phyloP scores from a whole-genome alignment of 2,888 invertebrate genomes.

The Lasioglossum figueresi region DNA sequence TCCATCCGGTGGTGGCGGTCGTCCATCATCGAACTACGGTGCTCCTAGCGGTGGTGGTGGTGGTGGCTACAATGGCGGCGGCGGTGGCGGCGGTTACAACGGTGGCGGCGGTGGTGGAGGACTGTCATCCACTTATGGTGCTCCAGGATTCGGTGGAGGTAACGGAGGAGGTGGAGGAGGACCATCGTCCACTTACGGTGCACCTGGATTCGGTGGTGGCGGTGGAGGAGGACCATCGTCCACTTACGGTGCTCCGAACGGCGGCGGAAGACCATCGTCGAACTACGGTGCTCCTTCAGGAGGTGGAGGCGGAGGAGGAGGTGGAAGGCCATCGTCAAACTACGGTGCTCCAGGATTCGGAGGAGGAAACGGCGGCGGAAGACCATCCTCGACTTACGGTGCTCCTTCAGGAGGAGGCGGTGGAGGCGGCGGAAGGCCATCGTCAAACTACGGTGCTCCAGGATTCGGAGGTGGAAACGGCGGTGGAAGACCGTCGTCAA shows the following conservation, averaged over 20 bases:
- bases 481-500: slow-evolving; percentile 74
- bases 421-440: slow-evolving; percentile 67
- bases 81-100: background rate
- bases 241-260: background rate
- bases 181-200: background rate
- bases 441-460: slow-evolving; percentile 81
- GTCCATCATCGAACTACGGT: slow-evolving; percentile 75
- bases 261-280: slow-evolving; percentile 77
- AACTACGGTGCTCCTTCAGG: slow-evolving; percentile 83
- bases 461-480: slow-evolving; percentile 65
- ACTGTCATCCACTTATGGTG: slow-evolving; percentile 63
- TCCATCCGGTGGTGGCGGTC: slow-evolving; percentile 73
- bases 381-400: slow-evolving; percentile 78
- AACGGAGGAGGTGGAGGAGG: background rate
- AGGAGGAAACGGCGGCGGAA: slow-evolving; percentile 59
- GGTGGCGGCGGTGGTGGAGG: background rate
- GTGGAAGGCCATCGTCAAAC: background rate
- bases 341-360: slow-evolving; percentile 74
- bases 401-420: slow-evolving; percentile 79
- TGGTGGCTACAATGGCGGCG: slow-evolving; percentile 56
- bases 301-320: background rate
- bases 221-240: background rate
- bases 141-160: slow-evolving; percentile 64
- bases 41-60: slow-evolving; percentile 72
- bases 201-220: background rate